These are phyloP conservation scores for Caranx melampygus DNA, from an alignment of 2,113 vertebrate genomes.

Conservation along the genomic window DNA sequence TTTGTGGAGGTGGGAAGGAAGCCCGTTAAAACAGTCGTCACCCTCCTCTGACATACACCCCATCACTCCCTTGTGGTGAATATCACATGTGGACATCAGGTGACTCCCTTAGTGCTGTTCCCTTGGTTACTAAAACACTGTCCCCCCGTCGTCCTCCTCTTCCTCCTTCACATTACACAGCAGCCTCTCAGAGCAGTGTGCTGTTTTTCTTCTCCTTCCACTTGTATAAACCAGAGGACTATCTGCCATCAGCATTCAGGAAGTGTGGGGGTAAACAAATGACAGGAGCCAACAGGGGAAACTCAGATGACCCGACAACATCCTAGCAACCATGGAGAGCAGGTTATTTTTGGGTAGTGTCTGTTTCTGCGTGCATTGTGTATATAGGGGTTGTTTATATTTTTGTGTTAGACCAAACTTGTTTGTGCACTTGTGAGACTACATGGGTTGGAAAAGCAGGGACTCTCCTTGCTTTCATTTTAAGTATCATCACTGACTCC, in stretches of 20 bases:
- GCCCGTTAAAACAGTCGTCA: conserved; percentile 47
- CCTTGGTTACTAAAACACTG: conserved; percentile 49
- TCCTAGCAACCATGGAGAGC: conserved; percentile 59
- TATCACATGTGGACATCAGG: conserved; percentile 65
- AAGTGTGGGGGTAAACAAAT: conserved; percentile 78
- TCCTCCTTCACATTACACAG: conserved; percentile 19
- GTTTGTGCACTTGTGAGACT: conserved; percentile 25
- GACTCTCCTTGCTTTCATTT: conserved; percentile 30
- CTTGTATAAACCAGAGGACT: conserved; percentile 69
- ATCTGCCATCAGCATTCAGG: conserved; percentile 80
- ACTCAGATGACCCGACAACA: conserved; percentile 61
- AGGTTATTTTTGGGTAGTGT: conserved; percentile 54
- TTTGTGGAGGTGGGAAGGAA: conserved; percentile 26
- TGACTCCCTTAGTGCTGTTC: conserved; percentile 50
- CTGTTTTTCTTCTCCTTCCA: conserved; percentile 62
- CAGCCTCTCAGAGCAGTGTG: conserved; percentile 36
- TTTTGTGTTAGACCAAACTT: conserved; percentile 11
- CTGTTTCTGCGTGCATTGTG: conserved; percentile 25
- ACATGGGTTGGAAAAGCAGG: conserved; percentile 8
- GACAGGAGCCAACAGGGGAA: conserved; percentile 50
- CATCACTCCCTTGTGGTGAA: conserved; percentile 55
- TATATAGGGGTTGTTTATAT: conserved; percentile 29
- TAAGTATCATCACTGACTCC: neutral
- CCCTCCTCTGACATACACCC: conserved; percentile 37
- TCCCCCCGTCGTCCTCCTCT: conserved; percentile 8